These are phyloP conservation scores for Tetrax tetrax DNA, from an alignment of 2,113 vertebrate genomes.

Conservation along the genomic window DNA sequence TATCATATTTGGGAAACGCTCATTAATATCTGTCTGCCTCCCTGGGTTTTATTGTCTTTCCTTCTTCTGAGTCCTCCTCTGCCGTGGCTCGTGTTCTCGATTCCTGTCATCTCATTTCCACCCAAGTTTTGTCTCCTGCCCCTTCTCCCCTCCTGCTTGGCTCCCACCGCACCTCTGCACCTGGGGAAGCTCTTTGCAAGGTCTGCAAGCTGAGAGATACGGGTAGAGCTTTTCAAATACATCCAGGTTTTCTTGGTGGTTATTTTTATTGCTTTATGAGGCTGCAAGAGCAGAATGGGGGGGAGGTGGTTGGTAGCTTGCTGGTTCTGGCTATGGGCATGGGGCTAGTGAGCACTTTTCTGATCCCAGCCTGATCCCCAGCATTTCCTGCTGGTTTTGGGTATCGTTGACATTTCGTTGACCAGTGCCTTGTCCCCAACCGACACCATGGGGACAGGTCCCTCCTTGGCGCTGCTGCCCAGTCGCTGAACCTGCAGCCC, in stretches of 20 bases:
- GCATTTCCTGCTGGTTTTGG: not conserved
- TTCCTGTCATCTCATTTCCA: not conserved
- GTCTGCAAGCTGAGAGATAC: not conserved
- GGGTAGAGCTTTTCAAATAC: not conserved
- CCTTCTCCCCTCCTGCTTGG: not conserved
- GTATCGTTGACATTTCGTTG: too few species aligned
- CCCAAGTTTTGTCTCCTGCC: not conserved
- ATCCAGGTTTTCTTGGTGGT: rapidly evolving
- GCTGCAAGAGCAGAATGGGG: not conserved
- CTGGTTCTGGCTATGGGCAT: not conserved
- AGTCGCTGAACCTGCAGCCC: not conserved
- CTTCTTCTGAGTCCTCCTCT: not conserved
- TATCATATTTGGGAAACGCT: constrained; percentile 54
- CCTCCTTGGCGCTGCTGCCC: not conserved
- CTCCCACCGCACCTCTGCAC: not conserved
- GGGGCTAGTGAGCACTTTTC: not conserved
- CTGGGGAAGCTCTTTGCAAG: not conserved
- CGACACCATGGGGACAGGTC: rapidly evolving
- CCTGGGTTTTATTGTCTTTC: constrained; percentile 36
- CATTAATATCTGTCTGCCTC: constrained; percentile 60
- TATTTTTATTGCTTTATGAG: not conserved
- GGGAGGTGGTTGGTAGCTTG: not conserved
- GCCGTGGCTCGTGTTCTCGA: not conserved
- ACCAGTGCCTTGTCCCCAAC: not conserved
- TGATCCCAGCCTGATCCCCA: not conserved